These are phyloP conservation scores for Stegana nigrithorax DNA, from an alignment of 2,888 invertebrate species.

Conservation along the genomic window DNA sequence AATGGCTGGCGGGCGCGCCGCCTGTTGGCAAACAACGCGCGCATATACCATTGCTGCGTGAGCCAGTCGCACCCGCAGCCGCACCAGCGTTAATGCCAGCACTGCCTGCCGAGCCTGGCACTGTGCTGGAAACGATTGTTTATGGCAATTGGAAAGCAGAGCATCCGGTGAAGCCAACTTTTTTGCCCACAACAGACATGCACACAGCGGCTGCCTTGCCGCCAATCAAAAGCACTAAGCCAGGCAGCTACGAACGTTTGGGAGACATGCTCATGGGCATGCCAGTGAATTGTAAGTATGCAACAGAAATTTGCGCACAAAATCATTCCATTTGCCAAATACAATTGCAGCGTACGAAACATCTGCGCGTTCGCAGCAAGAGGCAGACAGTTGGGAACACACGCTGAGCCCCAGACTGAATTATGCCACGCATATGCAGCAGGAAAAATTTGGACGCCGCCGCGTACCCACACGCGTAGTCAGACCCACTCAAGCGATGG, in stretches of 20 bases:
- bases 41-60: slow-evolving; percentile 47
- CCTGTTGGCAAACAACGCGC: slow-evolving; percentile 21
- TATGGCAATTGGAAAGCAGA: slow-evolving; percentile 62
- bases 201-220: background rate
- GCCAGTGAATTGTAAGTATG: slow-evolving; percentile 40
- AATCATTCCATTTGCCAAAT: too few species aligned
- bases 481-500: too few species aligned
- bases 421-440: slow-evolving; percentile 14
- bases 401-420: background rate
- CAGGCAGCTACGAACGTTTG: slow-evolving; percentile 40
- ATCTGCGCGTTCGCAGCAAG: too few species aligned
- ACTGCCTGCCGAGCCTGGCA: slow-evolving; percentile 1
- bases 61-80: slow-evolving; percentile 23
- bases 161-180: slow-evolving; percentile 47
- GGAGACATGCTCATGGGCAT: slow-evolving; percentile 52
- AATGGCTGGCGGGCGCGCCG: slow-evolving; percentile 14
- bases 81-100: slow-evolving; percentile 15
- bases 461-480: slow-evolving; percentile 24
- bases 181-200: too few species aligned
- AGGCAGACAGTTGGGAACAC: background rate
- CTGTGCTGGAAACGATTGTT: slow-evolving; percentile 46
- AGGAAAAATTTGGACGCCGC: slow-evolving; percentile 37
- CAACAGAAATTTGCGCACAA: too few species aligned
- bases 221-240: slow-evolving; percentile 23
- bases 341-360: too few species aligned